A percentile compares a stretch with the other conserved stretches of the same genome.
phyloP scores from a whole-genome alignment of 2,113 vertebrate genomes.

The Eonycteris spelaea region DNA sequence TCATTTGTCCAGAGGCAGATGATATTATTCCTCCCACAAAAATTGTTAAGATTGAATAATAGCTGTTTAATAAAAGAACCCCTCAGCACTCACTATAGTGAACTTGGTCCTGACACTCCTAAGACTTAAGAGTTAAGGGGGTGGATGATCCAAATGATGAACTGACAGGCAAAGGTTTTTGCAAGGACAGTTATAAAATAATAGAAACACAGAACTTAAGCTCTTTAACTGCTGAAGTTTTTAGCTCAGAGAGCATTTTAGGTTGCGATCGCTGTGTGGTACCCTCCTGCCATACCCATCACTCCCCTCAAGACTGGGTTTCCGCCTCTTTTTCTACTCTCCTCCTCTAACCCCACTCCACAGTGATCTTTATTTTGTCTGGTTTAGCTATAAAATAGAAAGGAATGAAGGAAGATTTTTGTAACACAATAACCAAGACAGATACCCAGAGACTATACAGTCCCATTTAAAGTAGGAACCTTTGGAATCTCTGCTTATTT shows the following conservation, averaged over 20 bases:
- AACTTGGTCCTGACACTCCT: slow-evolving; percentile 44
- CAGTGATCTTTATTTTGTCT: neutral
- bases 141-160: slow-evolving; percentile 28
- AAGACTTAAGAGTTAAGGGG: slow-evolving; percentile 15
- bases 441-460: neutral
- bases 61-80: slow-evolving; percentile 41
- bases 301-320: neutral
- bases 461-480: neutral
- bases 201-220: neutral
- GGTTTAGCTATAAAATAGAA: neutral
- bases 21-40: slow-evolving; percentile 59
- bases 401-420: neutral
- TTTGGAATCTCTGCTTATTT: neutral
- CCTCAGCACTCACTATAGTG: neutral
- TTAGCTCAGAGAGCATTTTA: neutral
- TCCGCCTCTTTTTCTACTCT: neutral
- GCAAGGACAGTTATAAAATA: slow-evolving; percentile 43
- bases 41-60: neutral
- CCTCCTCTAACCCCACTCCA: neutral
- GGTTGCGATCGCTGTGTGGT: neutral
- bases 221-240: neutral
- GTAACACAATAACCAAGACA: neutral
- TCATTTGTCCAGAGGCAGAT: slow-evolving; percentile 49
- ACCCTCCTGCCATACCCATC: accelerated
- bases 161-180: slow-evolving; percentile 29